A percentile compares a stretch with the other conserved stretches of the same genome.
phyloP scores from a whole-genome alignment of 2,797 vertebrate species.

The Sebastes matsubarae region DNA sequence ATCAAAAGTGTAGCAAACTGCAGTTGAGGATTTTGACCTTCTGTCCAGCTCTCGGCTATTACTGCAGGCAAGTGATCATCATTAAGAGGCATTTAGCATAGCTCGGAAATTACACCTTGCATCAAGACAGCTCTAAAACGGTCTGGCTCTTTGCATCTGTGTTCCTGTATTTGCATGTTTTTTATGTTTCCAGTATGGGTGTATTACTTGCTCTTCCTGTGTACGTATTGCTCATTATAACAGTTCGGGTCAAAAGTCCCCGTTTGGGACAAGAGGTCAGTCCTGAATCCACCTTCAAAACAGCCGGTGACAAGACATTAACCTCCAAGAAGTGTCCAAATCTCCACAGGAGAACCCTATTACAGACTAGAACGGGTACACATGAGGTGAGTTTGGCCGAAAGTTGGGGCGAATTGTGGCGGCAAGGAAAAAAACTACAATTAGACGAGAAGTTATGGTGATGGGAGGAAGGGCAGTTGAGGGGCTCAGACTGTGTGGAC shows the following conservation, averaged over 20 bases:
- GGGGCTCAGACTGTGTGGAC: constrained; percentile 48
- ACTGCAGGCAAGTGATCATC: not conserved
- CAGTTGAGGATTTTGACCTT: not conserved
- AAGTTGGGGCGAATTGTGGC: constrained; percentile 18
- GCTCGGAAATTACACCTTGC: not conserved
- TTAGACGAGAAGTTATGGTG: constrained; percentile 46
- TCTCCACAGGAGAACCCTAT: constrained; percentile 35
- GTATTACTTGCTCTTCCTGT: not conserved
- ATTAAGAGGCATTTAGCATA: not conserved
- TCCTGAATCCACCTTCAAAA: constrained; percentile 2
- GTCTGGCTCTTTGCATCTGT: not conserved
- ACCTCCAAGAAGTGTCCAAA: constrained; percentile 10
- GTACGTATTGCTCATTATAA: constrained; percentile 8
- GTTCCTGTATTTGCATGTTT: not conserved
- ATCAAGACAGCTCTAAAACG: constrained; percentile 1
- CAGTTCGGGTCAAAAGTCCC: not conserved
- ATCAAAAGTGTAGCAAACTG: not conserved
- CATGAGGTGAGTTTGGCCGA: constrained; percentile 28
- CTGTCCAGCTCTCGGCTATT: not conserved
- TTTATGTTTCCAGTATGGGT: not conserved
- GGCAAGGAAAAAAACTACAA: constrained; percentile 43
- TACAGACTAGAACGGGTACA: constrained; percentile 23
- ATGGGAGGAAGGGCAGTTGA: constrained; percentile 41
- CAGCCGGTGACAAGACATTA: constrained; percentile 30
- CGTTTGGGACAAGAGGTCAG: constrained; percentile 17